Base-by-base conservation (phyloP, 2,888 invertebrate genomes). In the Eretmocerus hayati region DNA sequence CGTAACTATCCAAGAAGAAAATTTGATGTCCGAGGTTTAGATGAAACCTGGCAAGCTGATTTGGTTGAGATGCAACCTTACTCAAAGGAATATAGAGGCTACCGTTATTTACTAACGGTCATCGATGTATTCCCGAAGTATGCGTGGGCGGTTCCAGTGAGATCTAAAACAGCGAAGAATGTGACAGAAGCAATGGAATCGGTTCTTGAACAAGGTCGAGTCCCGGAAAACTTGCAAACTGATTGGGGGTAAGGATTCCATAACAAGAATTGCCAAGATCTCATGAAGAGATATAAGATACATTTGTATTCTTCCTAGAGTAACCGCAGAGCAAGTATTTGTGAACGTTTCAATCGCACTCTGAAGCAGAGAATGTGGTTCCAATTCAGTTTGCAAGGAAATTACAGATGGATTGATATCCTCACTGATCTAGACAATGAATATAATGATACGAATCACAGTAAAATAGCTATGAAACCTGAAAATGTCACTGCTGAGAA, bases 321-420 rank as follows among this genome's bases (percentile, higher is more conserved):
- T 30, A 54, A 55, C 18, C 33, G 58, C n/a, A 65, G 66, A 50
- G 63, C 62, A 8, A 56, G 59, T 0, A 55, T 67, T 4, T 57
- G 61, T 21, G 66, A 67, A 54, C 50, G 66, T n/a, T 64, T 63
- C 16, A 60, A 64, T 54, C 44, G 50, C 8, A 56, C 56, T 4
- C 31, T 59, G 2, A 58, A 59, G 39, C 54, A 31, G 37, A 59
- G 57, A 19, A 45, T 23, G 37, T 37, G 45, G 30, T 19, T n/a
- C 13, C 5, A 37, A 26, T 45, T 37, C 16, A 45, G 37, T 26
- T 4, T 5, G n/a, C n/a, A n/a, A n/a, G n/a, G n/a, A n/a, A n/a
- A n/a, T n/a, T n/a, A n/a, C n/a, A n/a, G n/a, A n/a, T 43, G 43
- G 43, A 11, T 43, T 32, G 42, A 48, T 32, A 33, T 36, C 19